A percentile compares a stretch with the other conserved stretches of the same genome.
Conservation (phyloP, 2,888 invertebrate species). For the Mechanitis messenoides region DNA sequence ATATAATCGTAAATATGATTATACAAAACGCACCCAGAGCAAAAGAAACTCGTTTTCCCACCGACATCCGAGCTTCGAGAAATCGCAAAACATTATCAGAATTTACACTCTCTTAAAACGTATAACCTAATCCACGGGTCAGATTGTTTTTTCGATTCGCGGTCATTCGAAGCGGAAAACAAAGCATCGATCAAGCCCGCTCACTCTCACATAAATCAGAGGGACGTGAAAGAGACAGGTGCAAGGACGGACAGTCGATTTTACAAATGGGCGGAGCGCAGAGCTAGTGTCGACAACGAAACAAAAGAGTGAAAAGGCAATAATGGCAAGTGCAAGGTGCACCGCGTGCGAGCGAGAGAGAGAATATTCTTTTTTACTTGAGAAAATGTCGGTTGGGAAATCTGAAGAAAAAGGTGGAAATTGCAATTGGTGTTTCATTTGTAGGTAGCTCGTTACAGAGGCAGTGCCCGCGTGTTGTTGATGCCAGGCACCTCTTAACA, state of each 20-base stretch:
- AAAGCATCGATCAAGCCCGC: constrained; percentile 74
- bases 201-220: constrained; percentile 76
- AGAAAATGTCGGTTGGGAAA: constrained; percentile 65
- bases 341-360: constrained; percentile 55
- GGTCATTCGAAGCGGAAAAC: constrained; percentile 66
- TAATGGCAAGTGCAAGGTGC: constrained; percentile 68
- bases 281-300: constrained; percentile 69
- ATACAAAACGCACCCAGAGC: constrained; percentile 60
- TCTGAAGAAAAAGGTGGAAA: constrained; percentile 60
- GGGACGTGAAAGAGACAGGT: constrained; percentile 73
- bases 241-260: constrained; percentile 71
- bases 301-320: constrained; percentile 73
- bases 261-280: constrained; percentile 75
- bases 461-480: constrained; percentile 29
- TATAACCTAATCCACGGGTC: constrained; percentile 52
- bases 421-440: constrained; percentile 33
- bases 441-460: constrained; percentile 30
- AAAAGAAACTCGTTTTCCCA: constrained; percentile 41
- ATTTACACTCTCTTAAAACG: constrained; percentile 59
- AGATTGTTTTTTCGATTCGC: constrained; percentile 55
- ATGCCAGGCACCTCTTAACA: constrained; percentile 22
- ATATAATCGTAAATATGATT: constrained; percentile 73
- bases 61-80: constrained; percentile 59
- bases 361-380: constrained; percentile 38
- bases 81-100: constrained; percentile 64